Evolutionary conservation across 2,113 vertebrate species (phyloP).

Genomic region (Plestiodon gilberti): DNA sequence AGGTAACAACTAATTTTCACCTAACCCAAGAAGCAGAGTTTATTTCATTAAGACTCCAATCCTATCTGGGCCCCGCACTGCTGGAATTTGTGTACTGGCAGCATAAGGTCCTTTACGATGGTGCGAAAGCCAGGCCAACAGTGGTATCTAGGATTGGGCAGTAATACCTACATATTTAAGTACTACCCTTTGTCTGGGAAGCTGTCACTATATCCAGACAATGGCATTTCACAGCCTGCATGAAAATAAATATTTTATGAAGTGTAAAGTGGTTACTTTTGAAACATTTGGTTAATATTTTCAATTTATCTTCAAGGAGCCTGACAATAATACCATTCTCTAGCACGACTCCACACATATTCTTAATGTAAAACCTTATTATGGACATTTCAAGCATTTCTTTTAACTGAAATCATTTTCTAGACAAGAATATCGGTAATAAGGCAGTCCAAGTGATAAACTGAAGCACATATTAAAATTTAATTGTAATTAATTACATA

Average conservation of each 20-base stretch:
- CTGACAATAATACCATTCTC: neutral
- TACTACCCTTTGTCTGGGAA: neutral
- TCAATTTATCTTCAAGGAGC: neutral
- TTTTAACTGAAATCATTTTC: conserved; percentile 31
- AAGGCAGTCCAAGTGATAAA: conserved; percentile 48
- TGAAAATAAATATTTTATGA: neutral
- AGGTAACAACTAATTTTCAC: too few relatives aligned
- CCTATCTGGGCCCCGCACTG: too few relatives aligned
- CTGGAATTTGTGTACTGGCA: too few relatives aligned
- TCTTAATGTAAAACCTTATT: conserved; percentile 21
- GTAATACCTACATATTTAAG: conserved; percentile 20
- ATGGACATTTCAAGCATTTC: rapidly evolving
- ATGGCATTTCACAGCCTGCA: neutral
- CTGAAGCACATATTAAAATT: conserved; percentile 46
- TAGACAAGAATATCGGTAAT: neutral
- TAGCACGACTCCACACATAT: neutral
- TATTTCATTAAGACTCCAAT: conserved; percentile 21
- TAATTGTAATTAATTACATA: conserved; percentile 61
- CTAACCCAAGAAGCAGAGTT: neutral
- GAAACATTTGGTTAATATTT: conserved; percentile 11
- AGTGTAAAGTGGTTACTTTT: conserved; percentile 29
- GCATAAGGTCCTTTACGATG: too few relatives aligned
- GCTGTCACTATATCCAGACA: neutral
- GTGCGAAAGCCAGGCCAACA: too few relatives aligned
- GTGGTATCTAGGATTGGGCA: conserved; percentile 45